Base-by-base conservation (phyloP, 2,113 vertebrate species). In the Empidonax traillii region DNA sequence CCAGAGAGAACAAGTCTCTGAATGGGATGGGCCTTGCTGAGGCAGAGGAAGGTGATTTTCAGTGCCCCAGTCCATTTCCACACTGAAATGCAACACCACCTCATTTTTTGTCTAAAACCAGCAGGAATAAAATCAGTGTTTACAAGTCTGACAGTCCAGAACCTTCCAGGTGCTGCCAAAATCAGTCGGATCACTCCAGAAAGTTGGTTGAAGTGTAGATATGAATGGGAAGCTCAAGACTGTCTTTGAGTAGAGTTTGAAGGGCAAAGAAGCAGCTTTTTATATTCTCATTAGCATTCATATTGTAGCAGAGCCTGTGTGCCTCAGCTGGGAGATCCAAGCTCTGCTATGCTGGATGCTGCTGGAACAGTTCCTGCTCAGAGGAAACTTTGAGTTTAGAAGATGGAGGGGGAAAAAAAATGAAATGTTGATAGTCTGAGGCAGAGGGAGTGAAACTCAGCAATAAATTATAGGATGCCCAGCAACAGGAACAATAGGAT, bases 401-500 rank as follows among this genome's bases (percentile, higher is more conserved):
- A 81, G 35, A 35, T 5, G 62, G 41, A 6, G 6, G n/a, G 56
- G 9, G 3, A 19, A 62, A 35, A 27, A 30, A 28, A 90, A 63
- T 59, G 23, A 41, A 41, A 41, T 88, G 21, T 37, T 43, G 7
- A 67, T 81, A 81, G 28, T 47, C 52, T 28, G 56, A 79, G 39
- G 74, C 49, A 75, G 31, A 89, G 35, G 25, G 81, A 87, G 21
- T 61, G 62, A 91, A 85, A 58, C 25, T n/a, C 41, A 66, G 19
- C 67, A 74, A 43, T 75, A 85, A 93, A 85, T 75, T 76, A 76
- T 16, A 85, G 58, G 81, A 72, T 95, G 74, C 74, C 59, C 46
- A 90, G 66, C 55, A 89, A 30, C n/a, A 79, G 75, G 65, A 93
- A 79, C 87, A 85, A 93, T 69, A 46, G 51, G 71, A 58, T 95